Conservation (phyloP, 2,113 vertebrate genomes). For the Myodes glareolus region DNA sequence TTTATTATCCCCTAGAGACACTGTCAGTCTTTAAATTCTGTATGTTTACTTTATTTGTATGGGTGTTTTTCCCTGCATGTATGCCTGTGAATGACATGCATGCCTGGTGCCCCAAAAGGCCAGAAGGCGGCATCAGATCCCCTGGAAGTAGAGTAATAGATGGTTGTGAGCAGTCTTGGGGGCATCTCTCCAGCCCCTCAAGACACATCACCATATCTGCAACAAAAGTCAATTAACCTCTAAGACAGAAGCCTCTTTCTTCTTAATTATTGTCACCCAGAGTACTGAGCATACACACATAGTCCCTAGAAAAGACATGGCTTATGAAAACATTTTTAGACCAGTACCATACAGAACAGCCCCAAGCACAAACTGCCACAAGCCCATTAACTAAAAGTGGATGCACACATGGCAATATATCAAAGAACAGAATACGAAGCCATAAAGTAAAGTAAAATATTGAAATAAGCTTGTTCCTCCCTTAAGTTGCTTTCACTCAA, state of each 20-base stretch:
- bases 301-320: neutral
- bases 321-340: neutral
- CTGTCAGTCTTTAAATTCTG: neutral
- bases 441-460: neutral
- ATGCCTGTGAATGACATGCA: neutral
- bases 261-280: neutral
- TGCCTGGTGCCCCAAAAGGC: neutral
- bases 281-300: neutral
- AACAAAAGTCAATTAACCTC: neutral
- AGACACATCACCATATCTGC: neutral
- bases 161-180: neutral
- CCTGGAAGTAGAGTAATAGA: neutral
- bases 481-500: neutral
- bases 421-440: neutral
- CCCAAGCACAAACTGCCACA: neutral
- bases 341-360: neutral
- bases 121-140: neutral
- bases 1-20: neutral
- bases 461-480: neutral
- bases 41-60: neutral
- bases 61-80: neutral
- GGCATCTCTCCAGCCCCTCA: neutral
- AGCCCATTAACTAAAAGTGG: neutral
- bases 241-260: neutral
- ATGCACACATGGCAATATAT: neutral